Evolutionary conservation across 2,888 invertebrate species (phyloP).

Genomic region (Dromius quadrimaculatus): DNA sequence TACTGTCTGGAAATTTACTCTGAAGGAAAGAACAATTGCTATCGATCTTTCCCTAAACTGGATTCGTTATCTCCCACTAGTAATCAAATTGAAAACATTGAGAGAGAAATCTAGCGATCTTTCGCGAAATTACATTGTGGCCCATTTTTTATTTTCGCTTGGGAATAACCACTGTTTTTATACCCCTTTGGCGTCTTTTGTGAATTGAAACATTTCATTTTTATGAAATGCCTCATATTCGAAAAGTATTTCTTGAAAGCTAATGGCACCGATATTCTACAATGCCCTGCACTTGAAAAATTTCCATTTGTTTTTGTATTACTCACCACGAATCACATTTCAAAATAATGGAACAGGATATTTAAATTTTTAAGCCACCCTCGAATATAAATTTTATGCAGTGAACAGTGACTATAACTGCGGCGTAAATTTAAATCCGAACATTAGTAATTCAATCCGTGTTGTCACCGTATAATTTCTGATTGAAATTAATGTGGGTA

Average conservation of each 20-base stretch:
- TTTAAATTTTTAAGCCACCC: conserved; percentile 28
- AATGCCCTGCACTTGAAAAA: neutral
- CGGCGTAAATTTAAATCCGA: conserved; percentile 21
- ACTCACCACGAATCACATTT: conserved; percentile 28
- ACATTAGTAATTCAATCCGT: conserved; percentile 45
- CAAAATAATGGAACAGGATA: conserved; percentile 29
- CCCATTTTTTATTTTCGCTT: neutral
- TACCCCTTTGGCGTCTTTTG: no score
- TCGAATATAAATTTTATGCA: conserved; percentile 11
- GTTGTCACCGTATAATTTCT: conserved; percentile 30
- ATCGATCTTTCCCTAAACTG: conserved; percentile 27
- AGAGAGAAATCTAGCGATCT: conserved; percentile 25
- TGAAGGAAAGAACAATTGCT: conserved; percentile 26
- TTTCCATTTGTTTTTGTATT: conserved; percentile 2
- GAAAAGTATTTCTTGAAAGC: no score
- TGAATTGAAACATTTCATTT: no score
- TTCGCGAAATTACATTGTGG: conserved; percentile 13
- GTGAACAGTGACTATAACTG: conserved; percentile 1
- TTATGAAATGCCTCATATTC: no score
- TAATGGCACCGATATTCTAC: no score
- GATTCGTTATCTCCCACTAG: conserved; percentile 33
- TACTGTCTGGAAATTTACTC: conserved; percentile 32
- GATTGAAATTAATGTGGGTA: conserved; percentile 36
- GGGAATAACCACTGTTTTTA: no score
- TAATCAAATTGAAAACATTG: conserved; percentile 42